phyloP scores from a whole-genome alignment of 2,113 vertebrate species.

The Narcine bancroftii region DNA sequence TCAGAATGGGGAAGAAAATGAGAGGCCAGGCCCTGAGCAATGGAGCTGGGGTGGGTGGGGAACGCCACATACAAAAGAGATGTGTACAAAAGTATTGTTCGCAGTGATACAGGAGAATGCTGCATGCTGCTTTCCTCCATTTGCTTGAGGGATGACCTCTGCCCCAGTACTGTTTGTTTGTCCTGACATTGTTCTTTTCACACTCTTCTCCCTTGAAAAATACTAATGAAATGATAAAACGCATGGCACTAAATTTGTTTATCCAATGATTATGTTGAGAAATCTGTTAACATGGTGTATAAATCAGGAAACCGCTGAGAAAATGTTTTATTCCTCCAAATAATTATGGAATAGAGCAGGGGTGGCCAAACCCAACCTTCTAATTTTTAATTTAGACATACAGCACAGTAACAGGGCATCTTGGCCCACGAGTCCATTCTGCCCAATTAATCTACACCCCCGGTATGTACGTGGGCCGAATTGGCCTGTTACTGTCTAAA shows the following conservation, averaged over 20 bases:
- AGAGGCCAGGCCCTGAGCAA: background rate
- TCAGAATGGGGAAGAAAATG: background rate
- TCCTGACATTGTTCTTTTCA: background rate
- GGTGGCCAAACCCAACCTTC: too few relatives aligned
- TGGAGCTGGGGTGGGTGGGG: too few relatives aligned
- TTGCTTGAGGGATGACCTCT: background rate
- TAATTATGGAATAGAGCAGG: too few relatives aligned
- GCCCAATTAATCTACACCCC: too few relatives aligned
- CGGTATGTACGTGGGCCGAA: too few relatives aligned
- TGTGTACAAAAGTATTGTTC: background rate
- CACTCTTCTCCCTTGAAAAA: background rate
- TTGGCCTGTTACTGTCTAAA: too few relatives aligned
- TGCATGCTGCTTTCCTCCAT: background rate
- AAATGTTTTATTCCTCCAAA: background rate
- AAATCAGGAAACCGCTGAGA: too few relatives aligned
- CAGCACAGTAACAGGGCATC: too few relatives aligned
- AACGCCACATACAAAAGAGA: background rate
- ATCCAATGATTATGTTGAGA: background rate
- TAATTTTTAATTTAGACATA: too few relatives aligned
- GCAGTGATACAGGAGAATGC: background rate
- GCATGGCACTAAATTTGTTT: background rate
- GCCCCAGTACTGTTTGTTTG: background rate
- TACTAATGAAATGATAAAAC: background rate
- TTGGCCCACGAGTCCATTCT: too few relatives aligned
- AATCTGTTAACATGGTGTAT: background rate